Conservation (phyloP, 2,113 vertebrate genomes). For the Marmota monax region DNA sequence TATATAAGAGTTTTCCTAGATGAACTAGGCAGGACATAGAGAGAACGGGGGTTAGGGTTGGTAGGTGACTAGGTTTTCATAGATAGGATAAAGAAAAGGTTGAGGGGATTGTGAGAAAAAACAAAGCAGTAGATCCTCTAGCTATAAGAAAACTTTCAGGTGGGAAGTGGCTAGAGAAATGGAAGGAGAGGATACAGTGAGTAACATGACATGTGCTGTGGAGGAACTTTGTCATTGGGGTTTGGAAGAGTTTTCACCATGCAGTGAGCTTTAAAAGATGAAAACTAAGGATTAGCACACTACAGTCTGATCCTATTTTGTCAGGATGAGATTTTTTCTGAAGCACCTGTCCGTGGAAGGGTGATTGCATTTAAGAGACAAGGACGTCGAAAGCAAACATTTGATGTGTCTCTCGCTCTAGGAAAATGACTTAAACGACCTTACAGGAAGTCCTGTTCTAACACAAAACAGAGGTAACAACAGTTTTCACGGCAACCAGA, state of each 20-base stretch:
- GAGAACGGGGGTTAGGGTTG: neutral
- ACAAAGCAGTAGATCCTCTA: neutral
- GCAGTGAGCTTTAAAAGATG: neutral
- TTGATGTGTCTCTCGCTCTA: constrained; percentile 23
- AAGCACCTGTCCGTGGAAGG: constrained; percentile 14
- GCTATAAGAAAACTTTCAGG: neutral
- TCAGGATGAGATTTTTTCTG: constrained; percentile 44
- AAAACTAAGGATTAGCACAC: constrained; percentile 16
- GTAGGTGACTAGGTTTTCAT: neutral
- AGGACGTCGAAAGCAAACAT: neutral
- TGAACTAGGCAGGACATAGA: neutral
- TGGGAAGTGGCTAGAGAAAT: constrained; percentile 41
- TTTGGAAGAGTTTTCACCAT: constrained; percentile 18
- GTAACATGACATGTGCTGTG: neutral
- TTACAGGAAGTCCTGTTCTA: constrained; percentile 47
- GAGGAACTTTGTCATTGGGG: neutral
- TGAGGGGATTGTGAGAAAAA: neutral
- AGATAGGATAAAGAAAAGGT: neutral
- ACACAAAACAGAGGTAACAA: constrained; percentile 44
- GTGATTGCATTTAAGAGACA: constrained; percentile 41
- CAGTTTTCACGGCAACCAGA: constrained; percentile 55
- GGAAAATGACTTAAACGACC: constrained; percentile 40
- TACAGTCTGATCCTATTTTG: constrained; percentile 30
- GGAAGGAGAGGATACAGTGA: neutral
- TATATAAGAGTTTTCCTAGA: constrained; percentile 13